phyloP scores from a whole-genome alignment of 1,140 invertebrate species.

The Cepaea nemoralis region DNA sequence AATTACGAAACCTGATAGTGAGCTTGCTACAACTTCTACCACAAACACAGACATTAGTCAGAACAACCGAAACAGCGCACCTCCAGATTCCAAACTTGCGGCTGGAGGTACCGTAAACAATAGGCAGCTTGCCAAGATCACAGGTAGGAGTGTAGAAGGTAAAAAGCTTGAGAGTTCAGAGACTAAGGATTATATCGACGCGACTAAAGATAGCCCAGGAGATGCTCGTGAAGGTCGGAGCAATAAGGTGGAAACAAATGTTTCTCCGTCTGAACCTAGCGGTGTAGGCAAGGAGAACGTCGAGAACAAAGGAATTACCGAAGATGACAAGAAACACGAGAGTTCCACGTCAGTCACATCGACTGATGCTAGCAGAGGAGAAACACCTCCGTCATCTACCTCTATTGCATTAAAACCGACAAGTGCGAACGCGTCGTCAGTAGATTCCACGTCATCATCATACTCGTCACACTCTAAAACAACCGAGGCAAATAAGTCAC shows the following conservation, averaged over 20 bases:
- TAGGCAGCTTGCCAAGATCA: neutral
- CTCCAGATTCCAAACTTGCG: neutral
- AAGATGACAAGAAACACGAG: neutral
- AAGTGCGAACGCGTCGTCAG: neutral
- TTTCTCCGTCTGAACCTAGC: neutral
- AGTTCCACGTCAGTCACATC: neutral
- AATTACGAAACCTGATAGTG: neutral
- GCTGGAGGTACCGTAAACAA: neutral
- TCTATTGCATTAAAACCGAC: neutral
- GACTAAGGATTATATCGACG: neutral
- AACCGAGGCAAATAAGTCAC: neutral
- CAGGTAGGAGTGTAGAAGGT: neutral
- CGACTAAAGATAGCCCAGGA: neutral
- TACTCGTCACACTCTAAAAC: neutral
- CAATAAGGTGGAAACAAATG: slow-evolving; percentile 4
- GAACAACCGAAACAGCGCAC: neutral
- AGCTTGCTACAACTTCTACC: neutral
- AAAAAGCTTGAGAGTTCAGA: neutral
- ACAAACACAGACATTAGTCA: neutral
- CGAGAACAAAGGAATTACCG: neutral
- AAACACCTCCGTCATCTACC: neutral
- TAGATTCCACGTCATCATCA: neutral
- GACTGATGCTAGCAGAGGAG: neutral
- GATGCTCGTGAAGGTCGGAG: neutral
- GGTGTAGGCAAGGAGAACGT: neutral